Base-by-base conservation (phyloP, 2,797 vertebrate genomes). In the Cuculus canorus region DNA sequence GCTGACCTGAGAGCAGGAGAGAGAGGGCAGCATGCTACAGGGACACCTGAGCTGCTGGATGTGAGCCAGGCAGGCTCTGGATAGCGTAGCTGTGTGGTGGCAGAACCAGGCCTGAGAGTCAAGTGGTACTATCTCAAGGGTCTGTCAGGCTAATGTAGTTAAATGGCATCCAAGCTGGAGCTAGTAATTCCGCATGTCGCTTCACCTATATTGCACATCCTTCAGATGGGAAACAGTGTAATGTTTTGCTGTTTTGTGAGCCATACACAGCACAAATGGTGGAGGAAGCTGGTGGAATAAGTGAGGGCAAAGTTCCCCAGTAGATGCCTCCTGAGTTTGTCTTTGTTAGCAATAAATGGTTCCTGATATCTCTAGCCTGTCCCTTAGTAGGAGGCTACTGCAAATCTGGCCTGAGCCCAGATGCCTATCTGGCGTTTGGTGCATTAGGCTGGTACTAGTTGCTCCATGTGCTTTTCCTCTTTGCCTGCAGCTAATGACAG, bases 401-500 rank as follows among this genome's bases (percentile, higher is more conserved):
- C 84, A 70, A 43, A 61, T 25, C n/a, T 81, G 47, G 28, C 23
- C 24, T 23, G 37, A 57, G 60, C 12, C 47, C n/a, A 41, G n/a
- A 8, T 80, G 25, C 69, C n/a, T 69, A 27, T n/a, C 41, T 82
- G 70, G n/a, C 18, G 6, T 50, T 33, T 25, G 12, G 7, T 64
- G 18, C 1, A 1, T 60, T 52, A 50, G 23, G 32, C 35, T 48
- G 65, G 14, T 30, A 52, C 22, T 14, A 17, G 33, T 83, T 70
- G 22, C 13, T 59, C 16, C 33, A 39, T 68, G 24, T 37, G 76
- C 22, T 79, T 91, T 93, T 89, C 71, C 16, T 91, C 2, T 37
- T 54, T 73, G 30, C 24, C 37, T 93, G 54, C 85, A 99, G 99
- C 97, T 99, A 21, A 98, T 99, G 98, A 98, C 99, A 0, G 99